Conservation (phyloP, 2,113 vertebrate species). For the Trogon melanurus region DNA sequence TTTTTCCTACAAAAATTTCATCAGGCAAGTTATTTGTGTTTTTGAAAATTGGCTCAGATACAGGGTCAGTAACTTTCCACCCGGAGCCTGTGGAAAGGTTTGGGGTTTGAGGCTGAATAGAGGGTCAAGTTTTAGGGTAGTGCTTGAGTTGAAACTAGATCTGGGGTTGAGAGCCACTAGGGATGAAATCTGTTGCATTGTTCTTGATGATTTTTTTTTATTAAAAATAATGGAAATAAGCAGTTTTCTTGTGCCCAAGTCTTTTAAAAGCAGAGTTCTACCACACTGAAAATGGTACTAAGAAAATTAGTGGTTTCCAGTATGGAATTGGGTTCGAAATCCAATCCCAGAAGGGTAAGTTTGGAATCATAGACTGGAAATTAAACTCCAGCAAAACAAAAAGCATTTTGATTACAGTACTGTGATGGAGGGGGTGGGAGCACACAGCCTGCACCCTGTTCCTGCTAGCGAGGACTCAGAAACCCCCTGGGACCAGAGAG, state of each 20-base stretch:
- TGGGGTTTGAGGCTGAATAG: conserved; percentile 41
- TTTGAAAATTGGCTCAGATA: conserved; percentile 44
- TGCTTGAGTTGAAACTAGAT: not conserved
- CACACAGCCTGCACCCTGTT: not conserved
- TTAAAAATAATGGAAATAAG: conserved; percentile 34
- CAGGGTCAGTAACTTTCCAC: conserved; percentile 60
- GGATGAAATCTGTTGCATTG: conserved; percentile 14
- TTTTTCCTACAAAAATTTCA: conserved; percentile 12
- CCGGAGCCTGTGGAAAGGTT: conserved; percentile 15
- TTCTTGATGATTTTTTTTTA: not conserved
- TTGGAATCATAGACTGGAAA: conserved; percentile 1
- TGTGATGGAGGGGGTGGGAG: not conserved
- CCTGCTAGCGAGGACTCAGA: not conserved
- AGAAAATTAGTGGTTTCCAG: conserved; percentile 49
- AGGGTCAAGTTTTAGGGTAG: conserved; percentile 26
- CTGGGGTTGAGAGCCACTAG: not conserved
- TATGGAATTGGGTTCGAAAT: not conserved
- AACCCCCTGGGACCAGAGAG: not conserved
- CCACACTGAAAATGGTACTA: not conserved
- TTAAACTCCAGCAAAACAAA: not conserved
- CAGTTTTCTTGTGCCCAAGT: conserved; percentile 10
- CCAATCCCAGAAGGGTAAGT: not conserved
- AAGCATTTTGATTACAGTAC: not conserved
- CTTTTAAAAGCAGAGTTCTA: not conserved
- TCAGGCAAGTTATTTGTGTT: conserved; percentile 45